These are phyloP conservation scores for Telenomus remus DNA, from an alignment of 1,140 invertebrate species.

Conservation along the genomic window DNA sequence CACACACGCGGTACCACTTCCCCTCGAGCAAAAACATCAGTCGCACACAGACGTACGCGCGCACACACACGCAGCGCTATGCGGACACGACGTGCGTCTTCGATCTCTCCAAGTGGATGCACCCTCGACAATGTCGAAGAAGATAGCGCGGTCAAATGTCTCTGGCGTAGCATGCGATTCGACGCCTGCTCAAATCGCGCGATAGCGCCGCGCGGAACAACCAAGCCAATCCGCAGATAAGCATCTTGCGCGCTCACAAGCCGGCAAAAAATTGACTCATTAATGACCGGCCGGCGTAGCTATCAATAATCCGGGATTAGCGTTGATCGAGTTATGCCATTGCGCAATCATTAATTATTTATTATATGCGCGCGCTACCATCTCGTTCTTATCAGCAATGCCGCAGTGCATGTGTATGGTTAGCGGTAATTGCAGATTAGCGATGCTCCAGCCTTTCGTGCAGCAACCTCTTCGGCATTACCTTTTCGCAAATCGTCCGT, in stretches of 20 bases:
- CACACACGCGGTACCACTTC: conserved; percentile 74
- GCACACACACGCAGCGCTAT: conserved; percentile 47
- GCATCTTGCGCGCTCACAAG: conserved; percentile 6
- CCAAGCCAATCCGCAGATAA: conserved; percentile 20
- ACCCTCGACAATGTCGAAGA: conserved; percentile 48
- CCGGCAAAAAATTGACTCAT: conserved; percentile 32
- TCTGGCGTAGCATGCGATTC: conserved; percentile 32
- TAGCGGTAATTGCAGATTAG: conserved; percentile 15
- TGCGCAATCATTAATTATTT: conserved; percentile 25
- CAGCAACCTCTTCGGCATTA: neutral
- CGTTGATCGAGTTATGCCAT: conserved; percentile 40
- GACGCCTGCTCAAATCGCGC: conserved; percentile 48
- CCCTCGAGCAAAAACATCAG: conserved; percentile 74
- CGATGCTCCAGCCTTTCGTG: neutral
- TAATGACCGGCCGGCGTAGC: conserved; percentile 26
- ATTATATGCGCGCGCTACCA: neutral
- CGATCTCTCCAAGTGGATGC: conserved; percentile 43
- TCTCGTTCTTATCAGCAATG: conserved; percentile 7
- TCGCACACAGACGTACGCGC: conserved; percentile 55
- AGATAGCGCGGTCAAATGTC: conserved; percentile 52
- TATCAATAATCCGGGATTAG: conserved; percentile 31
- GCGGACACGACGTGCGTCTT: conserved; percentile 49
- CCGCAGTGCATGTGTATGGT: neutral
- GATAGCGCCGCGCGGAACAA: conserved; percentile 33
- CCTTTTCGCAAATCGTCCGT: neutral